A percentile compares a stretch with the other conserved stretches of the same genome.
phyloP scores from a whole-genome alignment of 2,888 invertebrate species.

The Orthonychiurus folsomi region DNA sequence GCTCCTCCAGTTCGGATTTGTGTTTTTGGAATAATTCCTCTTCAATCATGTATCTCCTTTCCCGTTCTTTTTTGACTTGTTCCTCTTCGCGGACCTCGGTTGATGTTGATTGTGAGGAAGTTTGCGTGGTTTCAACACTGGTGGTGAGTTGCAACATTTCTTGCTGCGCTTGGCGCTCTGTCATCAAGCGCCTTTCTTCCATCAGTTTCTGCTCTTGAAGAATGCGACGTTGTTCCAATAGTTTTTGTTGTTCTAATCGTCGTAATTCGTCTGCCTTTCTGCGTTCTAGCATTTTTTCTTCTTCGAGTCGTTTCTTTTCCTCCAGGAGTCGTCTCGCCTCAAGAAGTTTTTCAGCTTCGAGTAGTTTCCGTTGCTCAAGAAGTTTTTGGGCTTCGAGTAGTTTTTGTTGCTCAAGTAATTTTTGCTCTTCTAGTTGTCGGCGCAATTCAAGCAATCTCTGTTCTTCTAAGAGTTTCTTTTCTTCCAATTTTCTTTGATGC shows the following conservation, averaged over 20 bases:
- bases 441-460: not conserved
- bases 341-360: not conserved
- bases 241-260: not conserved
- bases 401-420: not conserved
- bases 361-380: not conserved
- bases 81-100: too few species aligned
- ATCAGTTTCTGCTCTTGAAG: too few species aligned
- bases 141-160: too few species aligned
- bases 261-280: not conserved
- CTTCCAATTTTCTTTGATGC: not conserved
- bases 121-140: too few species aligned
- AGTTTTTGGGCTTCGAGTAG: not conserved
- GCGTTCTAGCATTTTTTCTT: not conserved
- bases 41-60: not conserved
- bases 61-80: not conserved
- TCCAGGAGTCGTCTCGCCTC: not conserved
- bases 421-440: not conserved
- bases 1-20: not conserved
- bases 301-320: not conserved
- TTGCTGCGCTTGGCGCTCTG: too few species aligned
- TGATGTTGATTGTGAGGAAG: too few species aligned
- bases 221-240: not conserved
- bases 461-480: not conserved
- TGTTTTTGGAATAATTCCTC: not conserved
- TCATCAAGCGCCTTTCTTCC: not conserved